Conservation (phyloP, 2,113 vertebrate species). For the Silurus asotus region DNA sequence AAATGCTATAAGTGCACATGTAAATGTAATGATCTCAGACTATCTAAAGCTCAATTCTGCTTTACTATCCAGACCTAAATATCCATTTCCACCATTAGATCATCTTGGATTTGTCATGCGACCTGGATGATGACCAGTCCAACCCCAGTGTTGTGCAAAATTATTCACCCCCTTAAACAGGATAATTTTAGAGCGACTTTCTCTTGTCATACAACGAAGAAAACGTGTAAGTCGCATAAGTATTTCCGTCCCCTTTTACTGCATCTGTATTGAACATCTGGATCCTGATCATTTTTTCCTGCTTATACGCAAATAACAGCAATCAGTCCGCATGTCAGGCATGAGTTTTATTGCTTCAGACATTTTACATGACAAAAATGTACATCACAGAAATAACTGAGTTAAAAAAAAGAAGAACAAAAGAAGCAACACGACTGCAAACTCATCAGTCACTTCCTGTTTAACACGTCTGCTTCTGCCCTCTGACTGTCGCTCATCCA, state of each 20-base stretch:
- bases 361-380: conserved; percentile 63
- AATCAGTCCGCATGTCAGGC: conserved; percentile 59
- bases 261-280: not conserved
- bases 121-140: no score
- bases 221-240: no score
- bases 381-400: conserved; percentile 55
- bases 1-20: no score
- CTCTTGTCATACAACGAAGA: no score
- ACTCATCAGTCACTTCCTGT: not conserved
- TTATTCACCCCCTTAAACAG: not conserved
- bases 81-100: no score
- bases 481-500: not conserved
- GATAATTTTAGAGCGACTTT: not conserved
- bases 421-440: conserved; percentile 10
- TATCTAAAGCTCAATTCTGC: no score
- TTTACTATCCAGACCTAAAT: no score
- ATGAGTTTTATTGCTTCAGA: conserved; percentile 77
- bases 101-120: no score
- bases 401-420: conserved; percentile 32
- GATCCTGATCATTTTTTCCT: not conserved
- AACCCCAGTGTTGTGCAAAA: not conserved
- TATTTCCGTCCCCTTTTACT: no score
- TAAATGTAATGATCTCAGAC: no score
- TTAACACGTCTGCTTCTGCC: not conserved
- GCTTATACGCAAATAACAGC: not conserved